These are phyloP conservation scores for Sepioteuthis lessoniana DNA, from an alignment of 2,888 invertebrate species.

Conservation along the genomic window DNA sequence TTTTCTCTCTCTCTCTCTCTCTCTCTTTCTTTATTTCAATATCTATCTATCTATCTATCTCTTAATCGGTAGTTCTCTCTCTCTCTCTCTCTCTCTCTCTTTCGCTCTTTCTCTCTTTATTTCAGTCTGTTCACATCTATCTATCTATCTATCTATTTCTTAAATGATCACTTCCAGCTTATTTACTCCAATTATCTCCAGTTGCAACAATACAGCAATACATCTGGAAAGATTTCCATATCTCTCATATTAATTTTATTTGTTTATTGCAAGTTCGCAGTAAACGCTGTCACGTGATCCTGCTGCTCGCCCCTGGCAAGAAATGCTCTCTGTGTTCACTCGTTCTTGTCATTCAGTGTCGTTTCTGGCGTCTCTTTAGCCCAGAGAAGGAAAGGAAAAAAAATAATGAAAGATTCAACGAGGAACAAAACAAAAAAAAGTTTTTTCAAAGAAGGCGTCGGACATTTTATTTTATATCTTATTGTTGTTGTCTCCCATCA, in stretches of 20 bases:
- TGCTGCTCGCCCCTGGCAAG: background rate
- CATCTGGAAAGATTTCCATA: background rate
- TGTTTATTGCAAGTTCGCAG: constrained; percentile 4
- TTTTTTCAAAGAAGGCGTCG: background rate
- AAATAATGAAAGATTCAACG: no score
- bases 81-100: no score
- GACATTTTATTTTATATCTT: no score
- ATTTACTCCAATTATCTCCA: background rate
- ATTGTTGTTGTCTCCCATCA: no score
- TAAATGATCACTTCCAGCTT: no score
- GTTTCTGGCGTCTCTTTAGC: background rate
- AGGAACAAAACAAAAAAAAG: background rate
- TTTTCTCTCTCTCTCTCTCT: no score
- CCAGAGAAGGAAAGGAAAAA: background rate
- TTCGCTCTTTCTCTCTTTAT: no score
- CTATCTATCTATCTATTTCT: no score
- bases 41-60: no score
- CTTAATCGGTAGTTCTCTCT: no score
- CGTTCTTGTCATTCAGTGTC: background rate
- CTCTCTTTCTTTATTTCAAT: no score
- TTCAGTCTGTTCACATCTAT: no score
- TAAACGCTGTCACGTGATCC: background rate
- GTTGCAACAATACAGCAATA: background rate
- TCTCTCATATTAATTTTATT: background rate
- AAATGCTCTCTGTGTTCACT: background rate